A percentile compares a stretch with the other conserved stretches of the same genome.
These are phyloP conservation scores for Eueides isabella DNA, from an alignment of 1,140 invertebrate species.

Conservation along the genomic window DNA sequence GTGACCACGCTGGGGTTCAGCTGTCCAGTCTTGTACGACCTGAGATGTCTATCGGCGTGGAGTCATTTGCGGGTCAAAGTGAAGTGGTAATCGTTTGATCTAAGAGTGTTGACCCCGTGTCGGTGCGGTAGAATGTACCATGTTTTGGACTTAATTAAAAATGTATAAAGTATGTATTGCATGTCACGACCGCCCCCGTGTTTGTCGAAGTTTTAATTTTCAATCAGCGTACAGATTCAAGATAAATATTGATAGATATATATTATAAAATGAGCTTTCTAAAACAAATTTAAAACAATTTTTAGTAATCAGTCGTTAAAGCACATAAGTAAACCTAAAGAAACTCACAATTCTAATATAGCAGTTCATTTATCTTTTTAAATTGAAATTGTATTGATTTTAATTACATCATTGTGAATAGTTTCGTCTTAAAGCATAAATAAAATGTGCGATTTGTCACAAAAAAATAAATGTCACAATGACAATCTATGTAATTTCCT, in stretches of 20 bases:
- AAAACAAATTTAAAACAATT: conserved; percentile 19
- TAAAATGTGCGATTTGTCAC: conserved; percentile 2
- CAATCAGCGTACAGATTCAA: conserved; percentile 45
- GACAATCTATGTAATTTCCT: conserved; percentile 37
- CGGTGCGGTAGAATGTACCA: conserved; percentile 54
- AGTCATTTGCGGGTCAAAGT: conserved; percentile 43
- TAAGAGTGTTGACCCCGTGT: conserved; percentile 73
- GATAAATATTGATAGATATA: conserved; percentile 42
- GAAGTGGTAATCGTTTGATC: conserved; percentile 54
- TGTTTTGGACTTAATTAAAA: conserved; percentile 78
- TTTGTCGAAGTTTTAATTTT: conserved; percentile 64
- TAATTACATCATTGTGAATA: not conserved
- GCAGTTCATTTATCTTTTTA: not conserved
- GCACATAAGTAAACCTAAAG: not conserved
- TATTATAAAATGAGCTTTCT: conserved; percentile 38
- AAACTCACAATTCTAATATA: not conserved
- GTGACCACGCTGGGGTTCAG: conserved; percentile 63
- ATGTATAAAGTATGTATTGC: conserved; percentile 70
- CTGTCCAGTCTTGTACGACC: conserved; percentile 24
- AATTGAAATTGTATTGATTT: not conserved
- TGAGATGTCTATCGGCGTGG: conserved; percentile 19
- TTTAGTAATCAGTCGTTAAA: conserved; percentile 15
- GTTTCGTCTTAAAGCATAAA: not conserved
- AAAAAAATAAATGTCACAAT: not conserved
- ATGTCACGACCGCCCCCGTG: conserved; percentile 62